Percentiles rank a stretch among this genome's conserved stretches.
These are phyloP conservation scores for Cherax quadricarinatus DNA, from an alignment of 1,140 invertebrate genomes.

Conservation along the genomic window DNA sequence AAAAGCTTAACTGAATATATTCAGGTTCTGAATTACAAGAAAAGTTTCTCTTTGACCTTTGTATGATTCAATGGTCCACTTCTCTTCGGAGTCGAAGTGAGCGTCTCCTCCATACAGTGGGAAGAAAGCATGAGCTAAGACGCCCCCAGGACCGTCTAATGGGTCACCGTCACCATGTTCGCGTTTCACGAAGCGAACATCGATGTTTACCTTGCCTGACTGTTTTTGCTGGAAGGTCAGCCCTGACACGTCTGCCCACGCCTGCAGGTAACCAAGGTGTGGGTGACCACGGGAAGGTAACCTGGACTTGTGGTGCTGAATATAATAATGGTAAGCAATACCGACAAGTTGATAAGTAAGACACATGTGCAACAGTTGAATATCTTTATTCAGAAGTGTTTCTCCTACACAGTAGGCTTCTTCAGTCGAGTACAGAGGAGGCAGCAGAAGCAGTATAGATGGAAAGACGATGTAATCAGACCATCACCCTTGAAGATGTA, in stretches of 20 bases:
- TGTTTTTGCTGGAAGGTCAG: constrained; percentile 84
- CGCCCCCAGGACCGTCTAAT: constrained; percentile 91
- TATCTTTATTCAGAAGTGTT: no score
- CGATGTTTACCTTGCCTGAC: constrained; percentile 85
- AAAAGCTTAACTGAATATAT: no score
- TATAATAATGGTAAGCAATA: no score
- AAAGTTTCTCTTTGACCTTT: constrained; percentile 49
- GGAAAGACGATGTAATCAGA: no score
- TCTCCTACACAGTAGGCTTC: no score
- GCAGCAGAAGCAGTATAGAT: no score
- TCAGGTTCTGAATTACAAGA: no score
- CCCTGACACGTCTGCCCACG: constrained; percentile 91
- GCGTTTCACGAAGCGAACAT: constrained; percentile 84
- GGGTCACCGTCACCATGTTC: constrained; percentile 87
- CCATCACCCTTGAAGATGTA: no score
- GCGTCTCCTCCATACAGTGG: constrained; percentile 87
- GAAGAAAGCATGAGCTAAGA: constrained; percentile 95
- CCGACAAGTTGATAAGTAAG: no score
- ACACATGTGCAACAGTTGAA: no score
- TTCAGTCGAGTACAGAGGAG: no score
- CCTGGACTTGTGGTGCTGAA: not conserved
- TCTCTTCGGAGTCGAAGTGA: constrained; percentile 94
- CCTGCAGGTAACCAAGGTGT: constrained; percentile 74
- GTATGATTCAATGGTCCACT: constrained; percentile 78
- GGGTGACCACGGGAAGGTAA: not conserved